These are phyloP conservation scores for Psittacula echo DNA, from an alignment of 2,797 vertebrate genomes.

Conservation along the genomic window DNA sequence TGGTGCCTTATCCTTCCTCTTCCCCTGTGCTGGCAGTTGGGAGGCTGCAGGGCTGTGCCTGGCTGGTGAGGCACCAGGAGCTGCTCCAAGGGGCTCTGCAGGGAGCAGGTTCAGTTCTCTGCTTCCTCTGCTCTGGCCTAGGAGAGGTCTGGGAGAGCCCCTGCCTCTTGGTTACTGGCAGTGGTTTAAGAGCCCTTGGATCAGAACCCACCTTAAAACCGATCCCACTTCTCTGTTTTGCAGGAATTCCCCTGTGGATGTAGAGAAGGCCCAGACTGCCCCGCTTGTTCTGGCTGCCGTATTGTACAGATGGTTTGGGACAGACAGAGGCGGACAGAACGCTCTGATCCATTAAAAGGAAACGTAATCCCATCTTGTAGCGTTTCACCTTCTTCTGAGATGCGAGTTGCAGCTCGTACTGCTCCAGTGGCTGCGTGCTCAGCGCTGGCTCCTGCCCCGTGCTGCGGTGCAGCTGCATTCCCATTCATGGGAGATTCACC, in stretches of 20 bases:
- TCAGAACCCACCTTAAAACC: accelerated
- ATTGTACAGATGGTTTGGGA: conserved; percentile 11
- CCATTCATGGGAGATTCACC: neutral
- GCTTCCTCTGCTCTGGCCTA: neutral
- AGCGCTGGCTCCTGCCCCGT: neutral
- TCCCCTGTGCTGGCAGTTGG: neutral
- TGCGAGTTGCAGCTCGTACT: neutral
- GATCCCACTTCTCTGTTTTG: neutral
- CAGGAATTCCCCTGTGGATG: conserved; percentile 13
- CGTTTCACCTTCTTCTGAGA: neutral
- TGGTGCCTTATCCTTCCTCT: neutral
- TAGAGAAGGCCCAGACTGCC: neutral
- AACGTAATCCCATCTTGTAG: neutral
- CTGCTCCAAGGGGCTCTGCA: neutral
- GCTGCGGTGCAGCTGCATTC: neutral
- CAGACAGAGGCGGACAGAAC: neutral
- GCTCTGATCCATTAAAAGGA: conserved; percentile 61
- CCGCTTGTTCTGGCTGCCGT: neutral
- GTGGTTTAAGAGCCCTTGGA: neutral
- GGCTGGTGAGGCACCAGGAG: neutral
- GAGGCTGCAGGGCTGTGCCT: neutral
- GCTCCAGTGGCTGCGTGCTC: neutral
- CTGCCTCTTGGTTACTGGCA: neutral
- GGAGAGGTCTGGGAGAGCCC: neutral
- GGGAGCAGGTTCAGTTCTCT: neutral